Evolutionary conservation across 1,140 invertebrate genomes (phyloP).

Genomic region (Zaprionus ornatus): DNA sequence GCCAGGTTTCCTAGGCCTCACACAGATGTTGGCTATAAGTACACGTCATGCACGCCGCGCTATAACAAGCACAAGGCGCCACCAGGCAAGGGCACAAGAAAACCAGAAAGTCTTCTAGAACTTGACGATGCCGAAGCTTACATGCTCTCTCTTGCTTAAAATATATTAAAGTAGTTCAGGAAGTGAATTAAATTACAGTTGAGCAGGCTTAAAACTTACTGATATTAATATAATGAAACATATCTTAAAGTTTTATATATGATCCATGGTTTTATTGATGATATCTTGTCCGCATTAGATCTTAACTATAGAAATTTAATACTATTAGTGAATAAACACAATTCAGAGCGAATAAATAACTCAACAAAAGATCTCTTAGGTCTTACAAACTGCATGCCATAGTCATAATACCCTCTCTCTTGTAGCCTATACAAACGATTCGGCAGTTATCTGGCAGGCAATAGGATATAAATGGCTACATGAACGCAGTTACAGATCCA

Average conservation of each 20-base stretch:
- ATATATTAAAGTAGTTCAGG: background rate
- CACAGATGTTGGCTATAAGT: conserved; percentile 20
- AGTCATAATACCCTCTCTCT: background rate
- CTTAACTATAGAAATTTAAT: too few species aligned
- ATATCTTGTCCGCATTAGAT: too few species aligned
- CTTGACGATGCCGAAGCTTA: background rate
- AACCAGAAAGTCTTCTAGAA: conserved; percentile 12
- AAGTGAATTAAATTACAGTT: too few species aligned
- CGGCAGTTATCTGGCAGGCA: conserved; percentile 64
- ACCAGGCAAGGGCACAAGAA: background rate
- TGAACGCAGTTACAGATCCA: conserved; percentile 68
- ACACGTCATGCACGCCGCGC: background rate
- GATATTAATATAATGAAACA: too few species aligned
- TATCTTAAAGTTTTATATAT: too few species aligned
- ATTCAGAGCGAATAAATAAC: too few species aligned
- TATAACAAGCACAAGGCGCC: conserved; percentile 21
- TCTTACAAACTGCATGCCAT: background rate
- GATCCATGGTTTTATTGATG: background rate
- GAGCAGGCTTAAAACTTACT: too few species aligned
- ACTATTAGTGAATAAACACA: too few species aligned
- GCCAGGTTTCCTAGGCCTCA: conserved; percentile 4
- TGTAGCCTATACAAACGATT: conserved; percentile 4
- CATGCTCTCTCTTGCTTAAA: background rate
- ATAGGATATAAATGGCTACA: conserved; percentile 69
- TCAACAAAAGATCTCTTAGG: background rate